Base-by-base conservation (phyloP, 92 coral and sea anemone genomes). In the Zoanthus solanderi region DNA sequence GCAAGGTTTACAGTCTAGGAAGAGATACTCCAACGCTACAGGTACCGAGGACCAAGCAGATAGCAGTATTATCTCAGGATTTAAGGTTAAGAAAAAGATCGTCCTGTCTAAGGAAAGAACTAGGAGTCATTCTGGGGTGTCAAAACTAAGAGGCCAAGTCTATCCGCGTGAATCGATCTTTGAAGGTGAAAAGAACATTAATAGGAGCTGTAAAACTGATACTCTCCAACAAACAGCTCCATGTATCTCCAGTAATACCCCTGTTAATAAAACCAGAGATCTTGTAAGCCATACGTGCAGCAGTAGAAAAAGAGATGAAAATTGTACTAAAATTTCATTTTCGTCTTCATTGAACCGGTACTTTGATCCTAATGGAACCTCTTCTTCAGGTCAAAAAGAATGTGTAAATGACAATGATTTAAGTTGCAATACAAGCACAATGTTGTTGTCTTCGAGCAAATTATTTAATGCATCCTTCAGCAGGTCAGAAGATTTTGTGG, bases 1-100 rank as follows among this genome's bases (percentile, higher is more conserved):
- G 10, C 86, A 88, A 50, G 42, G 83, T 6, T 58, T 30, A 15
- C 77, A 47, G 31, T 65, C 90, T 46, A 83, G 89, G 78, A 92
- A 90, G 68, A 90, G 90, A 79, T 46, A 81, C 74, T 66, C 75
- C 9, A 67, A 37, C 34, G 44, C 52, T 23, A 58, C 61, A 44
- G 28, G 7, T 17, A 16, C 28, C 44, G 37, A 4, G 14, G 54
- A 15, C 52, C 75, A 81, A 66, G 16, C 63, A 67, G 85, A 46
- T 29, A 67, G 14, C 0, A 71, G 14, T 7, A 17, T n/a, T 3
- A 28, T 81, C 13, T 61, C 75, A 17, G 23, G 23, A 23, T 45
- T 81, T 47, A 81, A 28, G 58, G 23, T 14, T 8, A 65, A 71
- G 71, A 67, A 68, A 67, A 66, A 81, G 44, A 81, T 81, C 46